phyloP scores from a whole-genome alignment of 1,140 invertebrate species.

The Drosophila lini region DNA sequence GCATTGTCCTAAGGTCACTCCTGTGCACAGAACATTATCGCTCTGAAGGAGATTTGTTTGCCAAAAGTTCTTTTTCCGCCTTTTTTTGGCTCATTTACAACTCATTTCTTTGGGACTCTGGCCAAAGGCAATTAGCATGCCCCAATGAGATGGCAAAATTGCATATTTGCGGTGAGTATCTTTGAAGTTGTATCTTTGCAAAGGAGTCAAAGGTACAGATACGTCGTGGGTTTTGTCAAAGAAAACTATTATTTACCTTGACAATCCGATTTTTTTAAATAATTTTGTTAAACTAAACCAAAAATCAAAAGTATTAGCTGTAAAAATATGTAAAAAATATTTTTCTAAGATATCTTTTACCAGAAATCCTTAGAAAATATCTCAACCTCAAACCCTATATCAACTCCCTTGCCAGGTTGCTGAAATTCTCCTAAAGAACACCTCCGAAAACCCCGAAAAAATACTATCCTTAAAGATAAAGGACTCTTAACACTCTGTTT shows the following conservation, averaged over 20 bases:
- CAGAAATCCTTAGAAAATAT: neutral
- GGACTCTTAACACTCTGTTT: slow-evolving; percentile 32
- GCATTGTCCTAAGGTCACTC: slow-evolving; percentile 49
- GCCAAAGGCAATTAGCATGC: slow-evolving; percentile 79
- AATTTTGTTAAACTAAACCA: neutral
- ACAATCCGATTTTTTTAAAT: neutral
- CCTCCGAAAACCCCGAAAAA: slow-evolving; percentile 25
- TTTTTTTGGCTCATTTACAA: slow-evolving; percentile 75
- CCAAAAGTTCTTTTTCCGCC: slow-evolving; percentile 30
- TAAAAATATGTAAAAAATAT: neutral
- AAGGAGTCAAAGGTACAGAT: slow-evolving; percentile 36
- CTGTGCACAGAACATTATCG: slow-evolving; percentile 24
- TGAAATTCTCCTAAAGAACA: slow-evolving; percentile 56
- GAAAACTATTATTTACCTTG: neutral
- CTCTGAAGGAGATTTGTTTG: slow-evolving; percentile 38
- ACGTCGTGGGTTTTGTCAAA: slow-evolving; percentile 17
- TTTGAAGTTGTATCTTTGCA: slow-evolving; percentile 60
- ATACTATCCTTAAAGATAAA: slow-evolving; percentile 42
- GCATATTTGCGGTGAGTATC: slow-evolving; percentile 33
- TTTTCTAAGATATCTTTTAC: neutral
- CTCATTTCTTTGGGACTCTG: slow-evolving; percentile 78
- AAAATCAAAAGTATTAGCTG: neutral
- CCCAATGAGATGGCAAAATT: slow-evolving; percentile 60
- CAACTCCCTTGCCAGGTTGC: neutral
- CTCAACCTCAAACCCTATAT: neutral